phyloP scores from a whole-genome alignment of 2,888 invertebrate species.

The Lamellibrachia satsuma region DNA sequence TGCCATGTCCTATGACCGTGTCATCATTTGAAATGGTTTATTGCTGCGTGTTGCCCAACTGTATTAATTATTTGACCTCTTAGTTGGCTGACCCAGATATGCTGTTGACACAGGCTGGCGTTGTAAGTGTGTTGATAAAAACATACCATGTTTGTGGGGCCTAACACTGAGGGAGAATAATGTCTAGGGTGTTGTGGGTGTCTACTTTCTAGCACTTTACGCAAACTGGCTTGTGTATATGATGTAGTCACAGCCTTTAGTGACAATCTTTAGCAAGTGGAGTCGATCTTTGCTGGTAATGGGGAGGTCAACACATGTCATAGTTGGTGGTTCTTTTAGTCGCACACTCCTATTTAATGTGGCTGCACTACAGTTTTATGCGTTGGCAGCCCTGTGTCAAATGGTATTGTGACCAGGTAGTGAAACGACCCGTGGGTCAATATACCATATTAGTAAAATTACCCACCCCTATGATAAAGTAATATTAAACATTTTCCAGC shows the following conservation, averaged over 20 bases:
- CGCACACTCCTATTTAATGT: not conserved
- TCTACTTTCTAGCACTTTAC: not conserved
- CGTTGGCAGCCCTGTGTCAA: not conserved
- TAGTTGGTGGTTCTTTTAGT: not conserved
- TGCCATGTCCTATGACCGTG: not conserved
- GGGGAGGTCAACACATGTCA: not conserved
- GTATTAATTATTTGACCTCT: not conserved
- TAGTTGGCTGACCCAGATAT: not conserved
- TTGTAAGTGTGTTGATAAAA: not conserved
- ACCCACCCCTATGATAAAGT: no score
- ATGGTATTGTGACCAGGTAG: no score
- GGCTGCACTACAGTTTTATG: not conserved
- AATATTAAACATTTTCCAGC: no score
- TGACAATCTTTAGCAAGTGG: not conserved
- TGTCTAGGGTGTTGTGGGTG: not conserved
- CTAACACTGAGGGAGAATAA: not conserved
- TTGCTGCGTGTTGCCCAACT: not conserved
- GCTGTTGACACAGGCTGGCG: not conserved
- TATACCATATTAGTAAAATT: no score
- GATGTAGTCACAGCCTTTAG: not conserved
- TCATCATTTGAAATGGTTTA: not conserved
- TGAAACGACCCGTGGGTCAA: no score
- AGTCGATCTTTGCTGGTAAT: not conserved
- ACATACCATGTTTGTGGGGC: not conserved
- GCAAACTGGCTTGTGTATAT: not conserved